These are phyloP conservation scores for Mirza zaza DNA, from an alignment of 2,113 vertebrate species.

Conservation along the genomic window DNA sequence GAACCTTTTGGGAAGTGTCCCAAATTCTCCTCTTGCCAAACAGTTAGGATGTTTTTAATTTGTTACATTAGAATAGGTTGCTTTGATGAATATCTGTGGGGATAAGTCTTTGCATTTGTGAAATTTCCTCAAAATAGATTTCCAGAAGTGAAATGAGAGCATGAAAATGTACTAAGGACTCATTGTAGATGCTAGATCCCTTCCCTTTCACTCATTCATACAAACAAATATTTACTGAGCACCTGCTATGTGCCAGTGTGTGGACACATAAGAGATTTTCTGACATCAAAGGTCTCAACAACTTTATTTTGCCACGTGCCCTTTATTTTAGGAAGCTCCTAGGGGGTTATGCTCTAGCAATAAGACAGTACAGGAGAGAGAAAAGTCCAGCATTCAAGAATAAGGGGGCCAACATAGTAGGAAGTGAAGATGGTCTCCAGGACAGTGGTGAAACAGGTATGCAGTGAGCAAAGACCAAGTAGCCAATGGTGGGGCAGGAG, in stretches of 20 bases:
- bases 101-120: not conserved
- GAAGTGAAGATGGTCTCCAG: not conserved
- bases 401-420: not conserved
- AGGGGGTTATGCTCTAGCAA: not conserved
- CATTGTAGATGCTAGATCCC: not conserved
- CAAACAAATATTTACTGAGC: not conserved
- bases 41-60: not conserved
- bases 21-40: not conserved
- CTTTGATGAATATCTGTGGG: not conserved
- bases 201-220: not conserved
- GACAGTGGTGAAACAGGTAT: no score
- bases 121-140: not conserved
- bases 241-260: not conserved
- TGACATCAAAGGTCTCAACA: not conserved
- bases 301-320: not conserved
- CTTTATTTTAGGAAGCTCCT: not conserved
- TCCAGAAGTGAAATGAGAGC: not conserved
- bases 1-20: not conserved
- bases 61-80: not conserved
- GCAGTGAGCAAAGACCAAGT: not conserved
- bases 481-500: accelerated
- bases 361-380: not conserved
- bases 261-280: not conserved
- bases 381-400: not conserved
- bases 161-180: not conserved